Percentiles rank a stretch among this genome's conserved stretches.
These are phyloP conservation scores for Lateolabrax maculatus DNA, from an alignment of 2,797 vertebrate species.

Conservation along the genomic window DNA sequence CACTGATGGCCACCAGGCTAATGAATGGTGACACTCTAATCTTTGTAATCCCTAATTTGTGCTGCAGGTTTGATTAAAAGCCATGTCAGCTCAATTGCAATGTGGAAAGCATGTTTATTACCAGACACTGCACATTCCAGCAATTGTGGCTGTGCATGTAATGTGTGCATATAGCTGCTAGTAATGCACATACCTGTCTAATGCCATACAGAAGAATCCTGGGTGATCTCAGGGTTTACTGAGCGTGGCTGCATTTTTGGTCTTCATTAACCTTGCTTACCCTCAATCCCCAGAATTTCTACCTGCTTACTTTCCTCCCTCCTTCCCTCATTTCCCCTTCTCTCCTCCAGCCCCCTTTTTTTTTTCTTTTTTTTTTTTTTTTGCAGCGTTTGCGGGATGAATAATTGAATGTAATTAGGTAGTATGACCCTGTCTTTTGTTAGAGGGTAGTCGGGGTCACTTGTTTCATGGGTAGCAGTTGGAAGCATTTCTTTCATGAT, in stretches of 20 bases:
- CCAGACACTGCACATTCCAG: slow-evolving; percentile 9
- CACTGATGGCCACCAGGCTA: slow-evolving; percentile 71
- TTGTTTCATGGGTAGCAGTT: slow-evolving; percentile 38
- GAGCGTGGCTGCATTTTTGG: slow-evolving; percentile 71
- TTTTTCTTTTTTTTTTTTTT: slow-evolving; percentile 39
- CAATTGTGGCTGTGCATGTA: slow-evolving; percentile 43
- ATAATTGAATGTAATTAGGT: slow-evolving; percentile 74
- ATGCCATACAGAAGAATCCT: slow-evolving; percentile 15
- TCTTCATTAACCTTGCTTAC: slow-evolving; percentile 76
- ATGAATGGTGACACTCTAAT: slow-evolving; percentile 82
- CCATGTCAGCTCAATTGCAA: slow-evolving; percentile 58
- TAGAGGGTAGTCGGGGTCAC: slow-evolving; percentile 29
- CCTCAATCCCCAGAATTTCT: slow-evolving; percentile 61
- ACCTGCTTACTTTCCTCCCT: slow-evolving; percentile 36
- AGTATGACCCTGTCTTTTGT: slow-evolving; percentile 66
- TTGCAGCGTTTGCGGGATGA: slow-evolving; percentile 49
- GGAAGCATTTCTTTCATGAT: slow-evolving; percentile 10
- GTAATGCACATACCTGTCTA: slow-evolving; percentile 31
- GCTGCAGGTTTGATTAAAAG: slow-evolving; percentile 82
- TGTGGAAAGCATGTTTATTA: slow-evolving; percentile 66
- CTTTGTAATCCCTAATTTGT: slow-evolving; percentile 79
- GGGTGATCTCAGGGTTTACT: slow-evolving; percentile 58
- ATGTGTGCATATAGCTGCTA: slow-evolving; percentile 39
- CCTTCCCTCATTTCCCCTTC: neutral
- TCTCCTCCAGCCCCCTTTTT: neutral